Percentiles rank a stretch among this genome's conserved stretches.
Evolutionary conservation across 2,113 vertebrate species (phyloP).

Genomic region (Zootoca vivipara): DNA sequence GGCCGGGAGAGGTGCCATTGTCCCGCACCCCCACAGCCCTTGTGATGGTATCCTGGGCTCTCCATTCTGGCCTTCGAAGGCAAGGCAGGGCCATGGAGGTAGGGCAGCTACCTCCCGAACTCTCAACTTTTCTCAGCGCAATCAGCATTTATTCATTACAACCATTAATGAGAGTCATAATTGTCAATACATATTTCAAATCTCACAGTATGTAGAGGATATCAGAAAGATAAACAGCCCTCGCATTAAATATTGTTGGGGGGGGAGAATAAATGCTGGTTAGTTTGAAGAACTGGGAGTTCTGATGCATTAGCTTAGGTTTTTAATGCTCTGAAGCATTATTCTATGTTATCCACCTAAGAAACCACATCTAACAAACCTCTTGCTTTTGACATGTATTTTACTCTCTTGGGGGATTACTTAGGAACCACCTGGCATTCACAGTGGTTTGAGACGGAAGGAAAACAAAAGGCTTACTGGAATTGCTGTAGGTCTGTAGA

Average conservation of each 20-base stretch:
- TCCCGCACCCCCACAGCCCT: no score
- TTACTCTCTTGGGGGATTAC: conserved; percentile 33
- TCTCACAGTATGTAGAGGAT: no score
- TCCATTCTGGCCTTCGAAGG: no score
- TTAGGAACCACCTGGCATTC: conserved; percentile 57
- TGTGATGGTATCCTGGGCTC: no score
- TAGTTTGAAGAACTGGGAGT: background rate
- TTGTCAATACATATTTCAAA: background rate
- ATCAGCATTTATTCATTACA: background rate
- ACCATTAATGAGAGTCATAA: background rate
- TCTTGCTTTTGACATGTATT: conserved; percentile 44
- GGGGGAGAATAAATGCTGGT: background rate
- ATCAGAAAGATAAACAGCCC: background rate
- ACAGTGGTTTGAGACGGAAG: conserved; percentile 30
- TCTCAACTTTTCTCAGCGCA: background rate
- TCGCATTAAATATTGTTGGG: background rate
- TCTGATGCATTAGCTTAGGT: background rate
- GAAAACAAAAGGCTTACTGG: conserved; percentile 50
- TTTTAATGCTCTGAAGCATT: background rate
- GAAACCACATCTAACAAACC: conserved; percentile 6
- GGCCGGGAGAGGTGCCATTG: no score
- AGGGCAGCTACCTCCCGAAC: background rate
- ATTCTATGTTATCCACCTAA: background rate
- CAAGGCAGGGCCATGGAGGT: no score
- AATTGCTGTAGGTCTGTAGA: conserved; percentile 49